phyloP scores from a whole-genome alignment of 2,888 invertebrate genomes.

The Apoda limacodes region DNA sequence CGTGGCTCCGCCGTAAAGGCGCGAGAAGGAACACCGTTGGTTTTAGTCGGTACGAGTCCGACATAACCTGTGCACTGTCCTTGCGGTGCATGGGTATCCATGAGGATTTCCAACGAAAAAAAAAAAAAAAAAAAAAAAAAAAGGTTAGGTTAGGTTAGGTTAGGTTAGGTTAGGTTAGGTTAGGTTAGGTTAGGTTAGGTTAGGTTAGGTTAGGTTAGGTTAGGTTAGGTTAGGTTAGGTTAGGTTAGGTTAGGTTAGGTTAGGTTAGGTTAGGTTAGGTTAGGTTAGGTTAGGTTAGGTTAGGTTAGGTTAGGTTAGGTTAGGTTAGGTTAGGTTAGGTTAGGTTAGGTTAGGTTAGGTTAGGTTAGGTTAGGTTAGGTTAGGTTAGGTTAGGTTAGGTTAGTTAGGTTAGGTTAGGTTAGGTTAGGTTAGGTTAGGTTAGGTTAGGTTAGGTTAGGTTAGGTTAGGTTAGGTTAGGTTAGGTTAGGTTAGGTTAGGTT shows the following conservation, averaged over 20 bases:
- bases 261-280: conserved; percentile 15
- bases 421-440: too few relatives aligned
- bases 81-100: too few relatives aligned
- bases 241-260: conserved; percentile 10
- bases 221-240: conserved; percentile 16
- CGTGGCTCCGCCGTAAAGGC: too few relatives aligned
- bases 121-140: conserved; percentile 5
- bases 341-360: conserved; percentile 11
- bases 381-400: conserved; percentile 11
- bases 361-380: conserved; percentile 13
- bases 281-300: conserved; percentile 15
- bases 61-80: too few relatives aligned
- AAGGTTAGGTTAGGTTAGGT: conserved; percentile 9
- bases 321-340: conserved; percentile 13
- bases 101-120: too few relatives aligned
- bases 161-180: conserved; percentile 15
- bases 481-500: conserved; percentile 12
- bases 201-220: conserved; percentile 12
- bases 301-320: too few relatives aligned
- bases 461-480: conserved; percentile 16
- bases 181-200: conserved; percentile 13
- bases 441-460: conserved; percentile 9
- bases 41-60: too few relatives aligned
- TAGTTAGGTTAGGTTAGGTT: too few relatives aligned
- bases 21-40: too few relatives aligned